Base-by-base conservation (phyloP, 2,797 vertebrate genomes). In the Allobates femoralis region DNA sequence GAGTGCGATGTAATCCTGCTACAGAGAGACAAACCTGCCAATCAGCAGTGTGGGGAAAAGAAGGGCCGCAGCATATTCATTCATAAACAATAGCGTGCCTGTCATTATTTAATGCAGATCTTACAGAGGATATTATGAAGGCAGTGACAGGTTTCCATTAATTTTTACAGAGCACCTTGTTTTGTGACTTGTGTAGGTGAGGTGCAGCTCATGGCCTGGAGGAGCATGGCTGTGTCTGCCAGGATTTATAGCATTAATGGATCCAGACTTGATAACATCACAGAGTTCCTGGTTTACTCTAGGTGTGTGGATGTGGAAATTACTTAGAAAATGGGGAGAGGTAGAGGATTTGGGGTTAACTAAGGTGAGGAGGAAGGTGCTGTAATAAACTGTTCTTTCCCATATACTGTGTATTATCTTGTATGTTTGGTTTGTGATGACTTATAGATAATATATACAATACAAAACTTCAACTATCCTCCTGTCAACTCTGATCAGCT, bases 121-220 rank as follows among this genome's bases (percentile, higher is more conserved):
- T 11, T 46, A 11, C 41, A 46, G 0, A 6, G 41, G 41, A 11
- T 11, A 46, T 7, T 46, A 18, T 53, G 14, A 18, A 18, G 51
- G 15, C 15, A 53, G 14, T 18, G 16, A 53, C 16, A 3, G 51
- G 51, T 53, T 53, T 15, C 6, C 23, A 2, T 60, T 60, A 0
- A 16, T 32, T 80, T 50, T 51, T 26, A 81, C 8, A 62, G 41
- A 46, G 64, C 19, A 8, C 78, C 19, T 30, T 32, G 26, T 50
- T 16, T 50, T 66, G 37, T 51, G 15, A 28, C 32, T 46, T 51
- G 3, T 28, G 10, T 62, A 50, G 41, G 41, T 46, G 32, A 69
- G 62, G 46, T 85, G 60, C 19, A 62, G 23, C 51, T 46, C 55
- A 28, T 79, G 53, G 51, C 84, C 67, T 74, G 79, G 74, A 80